Evolutionary conservation across 64 coral and sea anemone genomes (phyloP).

Genomic region (Cladopsammia gracilis): DNA sequence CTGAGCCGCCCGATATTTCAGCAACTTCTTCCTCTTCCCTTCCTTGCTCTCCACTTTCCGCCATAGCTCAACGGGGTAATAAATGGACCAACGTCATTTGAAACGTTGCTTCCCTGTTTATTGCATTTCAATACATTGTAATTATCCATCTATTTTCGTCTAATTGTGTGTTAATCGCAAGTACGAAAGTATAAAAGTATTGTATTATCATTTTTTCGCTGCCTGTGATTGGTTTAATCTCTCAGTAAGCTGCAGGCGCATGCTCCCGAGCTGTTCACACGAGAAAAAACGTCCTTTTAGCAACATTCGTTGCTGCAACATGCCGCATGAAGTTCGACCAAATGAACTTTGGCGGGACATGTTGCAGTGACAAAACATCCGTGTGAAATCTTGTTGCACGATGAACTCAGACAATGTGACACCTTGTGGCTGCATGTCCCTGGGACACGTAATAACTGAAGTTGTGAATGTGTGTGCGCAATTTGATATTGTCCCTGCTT

Average conservation of each 20-base stretch:
- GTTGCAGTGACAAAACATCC: no score
- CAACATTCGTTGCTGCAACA: constrained; percentile 59
- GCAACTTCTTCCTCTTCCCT: constrained; percentile 49
- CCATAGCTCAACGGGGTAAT: no score
- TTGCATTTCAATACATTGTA: constrained; percentile 31
- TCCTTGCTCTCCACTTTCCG: constrained; percentile 25
- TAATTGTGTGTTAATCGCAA: constrained; percentile 42
- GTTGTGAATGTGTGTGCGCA: constrained; percentile 47
- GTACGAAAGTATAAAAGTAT: neutral
- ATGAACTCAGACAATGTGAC: no score
- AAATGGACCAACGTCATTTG: neutral
- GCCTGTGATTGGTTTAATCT: constrained; percentile 57
- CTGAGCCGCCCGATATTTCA: no score
- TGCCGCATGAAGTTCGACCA: constrained; percentile 54
- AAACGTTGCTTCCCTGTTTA: constrained; percentile 26
- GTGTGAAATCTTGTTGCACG: no score
- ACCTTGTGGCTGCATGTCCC: no score
- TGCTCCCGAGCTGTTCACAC: constrained; percentile 55
- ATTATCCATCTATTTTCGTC: constrained; percentile 54
- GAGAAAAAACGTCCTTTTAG: constrained; percentile 33
- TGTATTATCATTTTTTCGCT: constrained; percentile 28
- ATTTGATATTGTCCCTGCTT: constrained; percentile 34
- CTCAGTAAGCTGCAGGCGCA: neutral
- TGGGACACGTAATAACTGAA: no score
- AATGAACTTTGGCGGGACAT: no score